Conservation (phyloP, 2,113 vertebrate species). For the Rattus norvegicus region GRCr8 NC_086019.1:162314501-162315000, state of each 20-base stretch:
- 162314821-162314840: not conserved
- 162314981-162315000: constrained; percentile 51
- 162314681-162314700: constrained; percentile 28
- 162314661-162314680: not conserved
- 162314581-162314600: constrained; percentile 4
- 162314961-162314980: not conserved
- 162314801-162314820: not conserved
- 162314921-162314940: constrained; percentile 42
- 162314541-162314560: constrained; percentile 55
- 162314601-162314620: constrained; percentile 8
- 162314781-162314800: not conserved
- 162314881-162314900: constrained; percentile 39
- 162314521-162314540: constrained; percentile 47
- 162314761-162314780: not conserved
- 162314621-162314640: constrained; percentile 28
- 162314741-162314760: not conserved
- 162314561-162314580: constrained; percentile 39
- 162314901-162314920: not conserved
- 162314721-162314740: not conserved
- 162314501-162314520: constrained; percentile 51
- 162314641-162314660: not conserved
- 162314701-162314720: not conserved
- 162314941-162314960: constrained; percentile 55
- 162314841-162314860: not conserved
- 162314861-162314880: constrained; percentile 35